Base-by-base conservation (phyloP, 2,888 invertebrate species). In the Epinotia demarniana region DNA sequence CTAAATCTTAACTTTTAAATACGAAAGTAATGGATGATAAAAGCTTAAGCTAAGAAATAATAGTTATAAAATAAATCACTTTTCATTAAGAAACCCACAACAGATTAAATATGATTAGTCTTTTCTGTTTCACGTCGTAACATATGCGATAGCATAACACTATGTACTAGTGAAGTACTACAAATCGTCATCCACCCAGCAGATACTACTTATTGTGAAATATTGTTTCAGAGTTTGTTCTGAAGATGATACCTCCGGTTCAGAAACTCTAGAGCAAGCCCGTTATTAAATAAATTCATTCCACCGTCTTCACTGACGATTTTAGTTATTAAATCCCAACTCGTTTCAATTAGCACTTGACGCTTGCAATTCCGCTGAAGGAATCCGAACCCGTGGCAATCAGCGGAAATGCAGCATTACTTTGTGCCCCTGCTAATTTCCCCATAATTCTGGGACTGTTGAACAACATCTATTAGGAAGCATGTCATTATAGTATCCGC, bases 331-430 rank as follows among this genome's bases (percentile, higher is more conserved):
- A 68, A 57, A 68, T 68, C 23, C 12, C 58, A 33, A 58, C 16
- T 23, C 19, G 19, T 57, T 63, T 23, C 69, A 46, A 72, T 72
- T 72, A 72, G 64, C 46, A 72, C 72, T 49, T 49, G 72, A 64
- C 58, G 43, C 72, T 64, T 64, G 27, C 72, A 46, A 57, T 64
- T 46, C 63, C 23, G 64, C 46, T 72, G n/a, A 43, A 57, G 64
- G 18, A 72, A 57, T 64, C 72, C 43, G 72, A 72, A 57, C 57
- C 64, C 46, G 69, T n/a, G 46, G 64, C 64, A 64, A 64, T 64
- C 46, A 64, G 64, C n/a, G 43, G 43, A 72, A 72, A 58, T 72
- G 64, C 72, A 72, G 64, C 72, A 72, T 72, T 64, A 72, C 64
- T 64, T 64, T 57, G 57, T 57, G 72, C 58, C 27, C 63, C 61